Evolutionary conservation across 1,140 invertebrate genomes (phyloP), one percentile per base, ranked within the genome.

Genomic region (Penaeus japonicus): DNA sequence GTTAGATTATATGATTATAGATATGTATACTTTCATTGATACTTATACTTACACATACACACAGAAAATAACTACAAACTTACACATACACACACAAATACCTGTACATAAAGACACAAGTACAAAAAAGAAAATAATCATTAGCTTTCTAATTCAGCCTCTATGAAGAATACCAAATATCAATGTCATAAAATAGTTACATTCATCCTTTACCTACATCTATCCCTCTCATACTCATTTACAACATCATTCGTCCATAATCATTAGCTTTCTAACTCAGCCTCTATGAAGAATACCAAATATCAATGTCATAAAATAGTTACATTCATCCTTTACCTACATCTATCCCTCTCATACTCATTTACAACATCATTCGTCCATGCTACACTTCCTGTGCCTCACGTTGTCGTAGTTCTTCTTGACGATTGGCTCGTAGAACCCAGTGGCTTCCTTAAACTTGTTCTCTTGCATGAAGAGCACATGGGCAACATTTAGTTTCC

Each of bases 401-500:
- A 96, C 96, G 93, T 98, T 98, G 89, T 98, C 97, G 91, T 97
- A 98, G 93, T 97, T 96, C 92, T 99, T 98, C 91, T 98, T 98
- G 0, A 99, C 98, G 82, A 99, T 97, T 4, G 98, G 97, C 92
- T 99, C 98, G 93, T 99, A 99, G 93, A 99, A 99, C 65, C 97
- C 97, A 3, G 97, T 97, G 0, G 98, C 97, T 93, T 99, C 98
- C 92, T 99, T 99, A 92, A 98, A 99, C 92, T 99, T 99, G 92
- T 97, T 98, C 92, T 98, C 98, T 93, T 98, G 98, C 99, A 99
- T 99, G 92, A 99, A 99, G 7, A 99, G 93, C 3, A 99, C 98
- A 92, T 99, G 99, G 0, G 98, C 99, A 0, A 99, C 98, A 92
- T 99, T 99, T 10, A 99, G 93, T 90, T 98, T 96, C 98, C 98